These are phyloP conservation scores for Notiomystis cincta DNA, from an alignment of 2,113 vertebrate genomes.

Conservation along the genomic window DNA sequence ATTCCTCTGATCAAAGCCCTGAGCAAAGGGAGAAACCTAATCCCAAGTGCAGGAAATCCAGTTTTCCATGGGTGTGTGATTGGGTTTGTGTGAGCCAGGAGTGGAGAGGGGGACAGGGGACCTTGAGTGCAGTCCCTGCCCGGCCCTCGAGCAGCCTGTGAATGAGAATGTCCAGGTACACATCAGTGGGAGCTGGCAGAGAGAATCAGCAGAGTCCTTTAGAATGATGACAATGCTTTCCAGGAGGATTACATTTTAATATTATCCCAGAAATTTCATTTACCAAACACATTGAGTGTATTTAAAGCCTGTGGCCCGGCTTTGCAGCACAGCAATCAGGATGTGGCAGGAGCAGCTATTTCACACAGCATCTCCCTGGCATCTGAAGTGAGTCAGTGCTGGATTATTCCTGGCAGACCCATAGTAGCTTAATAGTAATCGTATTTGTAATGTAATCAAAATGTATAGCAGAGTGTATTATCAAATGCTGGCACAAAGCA, in stretches of 20 bases:
- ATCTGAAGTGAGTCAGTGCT: slow-evolving; percentile 50
- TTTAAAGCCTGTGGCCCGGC: neutral
- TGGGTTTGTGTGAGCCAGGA: neutral
- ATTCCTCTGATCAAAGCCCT: neutral
- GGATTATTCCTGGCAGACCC: slow-evolving; percentile 53
- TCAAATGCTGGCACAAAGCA: neutral
- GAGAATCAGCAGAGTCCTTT: neutral
- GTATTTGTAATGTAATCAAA: slow-evolving; percentile 55
- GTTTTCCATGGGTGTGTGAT: neutral
- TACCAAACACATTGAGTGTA: neutral
- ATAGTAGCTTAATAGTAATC: slow-evolving; percentile 56
- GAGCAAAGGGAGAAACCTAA: neutral
- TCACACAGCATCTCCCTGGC: slow-evolving; percentile 11
- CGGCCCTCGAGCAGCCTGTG: neutral
- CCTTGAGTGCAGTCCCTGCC: neutral
- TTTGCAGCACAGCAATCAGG: slow-evolving; percentile 12
- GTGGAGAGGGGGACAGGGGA: neutral
- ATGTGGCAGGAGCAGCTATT: slow-evolving; percentile 32
- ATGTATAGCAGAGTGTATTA: slow-evolving; percentile 45
- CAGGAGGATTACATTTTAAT: slow-evolving; percentile 42
- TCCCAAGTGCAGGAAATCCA: neutral
- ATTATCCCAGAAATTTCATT: slow-evolving; percentile 45
- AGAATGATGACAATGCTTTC: neutral
- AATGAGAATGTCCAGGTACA: neutral
- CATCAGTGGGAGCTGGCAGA: neutral